Evolutionary conservation across 2,113 vertebrate species (phyloP).

Genomic region (Tauraco erythrolophus): DNA sequence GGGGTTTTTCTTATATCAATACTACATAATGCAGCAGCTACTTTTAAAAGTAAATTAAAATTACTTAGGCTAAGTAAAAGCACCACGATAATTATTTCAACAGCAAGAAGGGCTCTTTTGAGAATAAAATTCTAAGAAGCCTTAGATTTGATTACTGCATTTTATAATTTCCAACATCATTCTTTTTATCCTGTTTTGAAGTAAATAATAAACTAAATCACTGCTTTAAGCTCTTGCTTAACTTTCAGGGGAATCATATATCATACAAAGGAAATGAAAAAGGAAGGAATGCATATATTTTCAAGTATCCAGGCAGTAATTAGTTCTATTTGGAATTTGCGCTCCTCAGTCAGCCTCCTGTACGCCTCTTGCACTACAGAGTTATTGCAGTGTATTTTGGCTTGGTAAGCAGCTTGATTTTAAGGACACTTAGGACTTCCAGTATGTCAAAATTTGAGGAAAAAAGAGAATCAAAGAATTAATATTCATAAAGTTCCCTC

Average conservation of each 20-base stretch:
- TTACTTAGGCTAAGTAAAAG: constrained; percentile 33
- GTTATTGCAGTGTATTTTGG: neutral
- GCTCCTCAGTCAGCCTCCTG: neutral
- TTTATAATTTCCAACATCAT: neutral
- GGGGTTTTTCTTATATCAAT: neutral
- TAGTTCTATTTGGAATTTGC: neutral
- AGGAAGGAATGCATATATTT: neutral
- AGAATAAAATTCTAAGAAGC: neutral
- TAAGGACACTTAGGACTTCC: neutral
- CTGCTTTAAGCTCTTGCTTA: neutral
- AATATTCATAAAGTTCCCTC: neutral
- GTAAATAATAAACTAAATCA: neutral
- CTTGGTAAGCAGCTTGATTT: neutral
- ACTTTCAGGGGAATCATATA: neutral
- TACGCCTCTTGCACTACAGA: neutral
- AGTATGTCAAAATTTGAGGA: neutral
- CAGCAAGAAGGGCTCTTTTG: neutral
- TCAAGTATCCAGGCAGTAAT: neutral
- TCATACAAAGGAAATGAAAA: neutral
- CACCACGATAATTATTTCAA: neutral
- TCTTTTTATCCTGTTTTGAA: neutral
- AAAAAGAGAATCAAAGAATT: neutral
- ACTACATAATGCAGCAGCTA: neutral
- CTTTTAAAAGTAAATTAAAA: neutral
- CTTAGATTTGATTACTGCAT: neutral